Conservation (phyloP, 2,888 invertebrate genomes). For the Euzetes globulus region DNA sequence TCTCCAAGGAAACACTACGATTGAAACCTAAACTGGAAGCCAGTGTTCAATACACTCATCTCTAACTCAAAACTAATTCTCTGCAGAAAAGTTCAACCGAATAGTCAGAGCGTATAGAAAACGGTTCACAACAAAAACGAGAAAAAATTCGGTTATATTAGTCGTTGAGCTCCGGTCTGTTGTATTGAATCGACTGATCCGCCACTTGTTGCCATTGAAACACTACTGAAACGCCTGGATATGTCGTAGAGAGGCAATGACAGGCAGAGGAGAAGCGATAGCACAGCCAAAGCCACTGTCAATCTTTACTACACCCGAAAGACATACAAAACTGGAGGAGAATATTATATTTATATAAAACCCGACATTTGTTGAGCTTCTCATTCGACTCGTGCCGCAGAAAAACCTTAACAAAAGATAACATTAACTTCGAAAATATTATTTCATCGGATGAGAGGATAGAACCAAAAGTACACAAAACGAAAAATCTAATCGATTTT, state of each 20-base stretch:
- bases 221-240: background rate
- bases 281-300: background rate
- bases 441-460: background rate
- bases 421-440: background rate
- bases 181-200: background rate
- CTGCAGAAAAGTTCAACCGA: background rate
- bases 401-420: background rate
- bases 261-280: background rate
- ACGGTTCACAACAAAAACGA: background rate
- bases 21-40: background rate
- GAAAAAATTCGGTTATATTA: background rate
- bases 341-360: constrained; percentile 21
- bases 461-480: background rate
- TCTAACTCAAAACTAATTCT: background rate
- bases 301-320: constrained; percentile 14
- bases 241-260: background rate
- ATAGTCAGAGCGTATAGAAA: background rate
- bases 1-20: constrained; percentile 8
- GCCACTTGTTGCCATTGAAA: constrained; percentile 24
- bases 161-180: background rate
- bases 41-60: background rate
- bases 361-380: constrained; percentile 23
- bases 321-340: background rate
- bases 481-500: no score
- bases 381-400: background rate